Conservation (phyloP, 2,888 invertebrate genomes). For the Lymantria monacha region DNA sequence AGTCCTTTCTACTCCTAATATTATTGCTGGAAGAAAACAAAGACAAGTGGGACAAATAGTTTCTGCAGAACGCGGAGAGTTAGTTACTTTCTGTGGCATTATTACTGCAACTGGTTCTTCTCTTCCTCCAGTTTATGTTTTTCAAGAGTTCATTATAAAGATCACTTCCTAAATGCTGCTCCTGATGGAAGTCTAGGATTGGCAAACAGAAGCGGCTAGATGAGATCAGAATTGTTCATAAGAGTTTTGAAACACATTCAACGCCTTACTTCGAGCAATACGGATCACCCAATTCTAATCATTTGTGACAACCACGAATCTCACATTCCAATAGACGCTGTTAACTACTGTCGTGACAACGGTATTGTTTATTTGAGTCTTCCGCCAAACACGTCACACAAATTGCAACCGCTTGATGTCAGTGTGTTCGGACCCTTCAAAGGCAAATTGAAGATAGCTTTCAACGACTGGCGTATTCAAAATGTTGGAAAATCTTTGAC, state of each 20-base stretch:
- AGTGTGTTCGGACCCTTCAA: slow-evolving; percentile 3
- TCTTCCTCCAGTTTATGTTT: slow-evolving; percentile 33
- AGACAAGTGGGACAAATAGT: background rate
- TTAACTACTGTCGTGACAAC: background rate
- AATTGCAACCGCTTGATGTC: background rate
- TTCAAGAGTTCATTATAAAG: slow-evolving; percentile 8
- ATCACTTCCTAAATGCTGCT: slow-evolving; percentile 6
- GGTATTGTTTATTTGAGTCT: slow-evolving; percentile 7
- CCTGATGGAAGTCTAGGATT: background rate
- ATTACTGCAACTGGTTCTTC: slow-evolving; percentile 27
- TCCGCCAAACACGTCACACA: slow-evolving; percentile 2
- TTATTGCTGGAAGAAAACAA: background rate
- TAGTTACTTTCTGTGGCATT: slow-evolving; percentile 24
- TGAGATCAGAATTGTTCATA: background rate
- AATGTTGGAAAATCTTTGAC: background rate
- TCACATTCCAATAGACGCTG: slow-evolving; percentile 3
- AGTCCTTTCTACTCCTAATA: background rate
- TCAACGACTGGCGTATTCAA: background rate
- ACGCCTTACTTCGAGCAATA: background rate
- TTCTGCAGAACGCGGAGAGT: background rate
- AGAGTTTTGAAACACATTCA: background rate
- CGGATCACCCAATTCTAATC: background rate
- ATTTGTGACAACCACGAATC: slow-evolving; percentile 22
- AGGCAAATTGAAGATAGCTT: background rate
- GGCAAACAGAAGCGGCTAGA: background rate